A percentile compares a stretch with the other conserved stretches of the same genome.
phyloP scores from a whole-genome alignment of 64 coral and sea anemone species.

The Hydrozoanthus tunicans region DNA sequence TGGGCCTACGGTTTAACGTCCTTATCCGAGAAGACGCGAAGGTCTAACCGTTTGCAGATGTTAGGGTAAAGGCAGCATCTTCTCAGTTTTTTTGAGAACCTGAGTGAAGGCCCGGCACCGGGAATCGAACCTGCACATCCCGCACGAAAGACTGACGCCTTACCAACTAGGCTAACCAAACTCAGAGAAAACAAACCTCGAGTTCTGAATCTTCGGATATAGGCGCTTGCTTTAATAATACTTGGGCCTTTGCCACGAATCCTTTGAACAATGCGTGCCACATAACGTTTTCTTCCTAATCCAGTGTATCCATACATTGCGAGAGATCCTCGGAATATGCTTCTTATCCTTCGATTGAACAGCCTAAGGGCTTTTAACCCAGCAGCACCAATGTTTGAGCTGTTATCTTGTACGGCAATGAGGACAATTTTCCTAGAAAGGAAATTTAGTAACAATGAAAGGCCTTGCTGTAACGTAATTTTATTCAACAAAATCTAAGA shows the following conservation, averaged over 20 bases:
- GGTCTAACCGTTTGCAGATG: too few relatives aligned
- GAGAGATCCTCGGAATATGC: conserved; percentile 30
- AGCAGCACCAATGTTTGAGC: conserved; percentile 16
- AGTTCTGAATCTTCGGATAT: conserved; percentile 33
- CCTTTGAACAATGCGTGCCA: conserved; percentile 36
- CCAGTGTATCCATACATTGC: conserved; percentile 42
- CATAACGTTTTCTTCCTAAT: background rate
- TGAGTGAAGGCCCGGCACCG: too few relatives aligned
- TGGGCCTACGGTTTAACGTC: too few relatives aligned
- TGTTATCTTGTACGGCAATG: conserved; percentile 21
- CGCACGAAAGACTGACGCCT: too few relatives aligned
- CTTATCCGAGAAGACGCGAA: too few relatives aligned
- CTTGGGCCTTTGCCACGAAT: conserved; percentile 55
- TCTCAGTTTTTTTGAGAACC: too few relatives aligned
- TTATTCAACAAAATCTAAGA: background rate
- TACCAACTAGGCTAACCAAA: too few relatives aligned
- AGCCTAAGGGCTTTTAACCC: background rate
- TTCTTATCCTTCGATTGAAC: background rate
- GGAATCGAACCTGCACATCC: too few relatives aligned
- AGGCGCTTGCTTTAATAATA: background rate
- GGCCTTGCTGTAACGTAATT: background rate
- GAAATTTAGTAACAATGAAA: too few relatives aligned
- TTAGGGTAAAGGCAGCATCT: too few relatives aligned
- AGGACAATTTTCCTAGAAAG: conserved; percentile 40
- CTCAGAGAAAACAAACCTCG: conserved; percentile 15